Evolutionary conservation across 1,140 invertebrate genomes (phyloP).

Genomic region (Magallana ariakensis): DNA sequence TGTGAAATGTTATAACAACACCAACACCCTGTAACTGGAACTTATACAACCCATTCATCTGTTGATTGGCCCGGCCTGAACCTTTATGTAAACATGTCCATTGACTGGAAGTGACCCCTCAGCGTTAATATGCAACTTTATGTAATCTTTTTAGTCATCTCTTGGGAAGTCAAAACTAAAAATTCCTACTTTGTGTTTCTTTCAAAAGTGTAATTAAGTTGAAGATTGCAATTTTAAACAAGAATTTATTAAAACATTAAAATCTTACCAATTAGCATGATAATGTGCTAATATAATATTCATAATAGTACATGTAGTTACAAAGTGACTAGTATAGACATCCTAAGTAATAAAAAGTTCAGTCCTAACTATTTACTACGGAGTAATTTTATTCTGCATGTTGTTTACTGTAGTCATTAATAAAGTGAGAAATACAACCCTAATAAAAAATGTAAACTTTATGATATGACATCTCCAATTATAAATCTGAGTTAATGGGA

Average conservation of each 20-base stretch:
- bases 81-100: not conserved
- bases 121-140: too few relatives aligned
- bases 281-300: not conserved
- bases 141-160: too few relatives aligned
- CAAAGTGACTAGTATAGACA: too few relatives aligned
- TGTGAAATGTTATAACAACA: conserved; percentile 17
- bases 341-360: too few relatives aligned
- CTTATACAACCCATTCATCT: conserved; percentile 2
- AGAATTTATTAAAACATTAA: too few relatives aligned
- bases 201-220: not conserved
- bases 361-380: too few relatives aligned
- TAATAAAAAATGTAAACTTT: not conserved
- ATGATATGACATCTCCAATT: not conserved
- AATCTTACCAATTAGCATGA: not conserved
- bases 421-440: not conserved
- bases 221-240: not conserved
- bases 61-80: not conserved
- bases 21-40: not conserved
- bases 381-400: too few relatives aligned
- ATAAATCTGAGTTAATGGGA: not conserved
- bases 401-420: too few relatives aligned
- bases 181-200: not conserved
- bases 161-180: too few relatives aligned
- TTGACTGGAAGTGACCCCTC: not conserved
- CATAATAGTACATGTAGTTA: too few relatives aligned